Evolutionary conservation across 2,797 vertebrate genomes (phyloP), one percentile per base, ranked within the genome.

Genomic region (Coregonus suidteri): DNA sequence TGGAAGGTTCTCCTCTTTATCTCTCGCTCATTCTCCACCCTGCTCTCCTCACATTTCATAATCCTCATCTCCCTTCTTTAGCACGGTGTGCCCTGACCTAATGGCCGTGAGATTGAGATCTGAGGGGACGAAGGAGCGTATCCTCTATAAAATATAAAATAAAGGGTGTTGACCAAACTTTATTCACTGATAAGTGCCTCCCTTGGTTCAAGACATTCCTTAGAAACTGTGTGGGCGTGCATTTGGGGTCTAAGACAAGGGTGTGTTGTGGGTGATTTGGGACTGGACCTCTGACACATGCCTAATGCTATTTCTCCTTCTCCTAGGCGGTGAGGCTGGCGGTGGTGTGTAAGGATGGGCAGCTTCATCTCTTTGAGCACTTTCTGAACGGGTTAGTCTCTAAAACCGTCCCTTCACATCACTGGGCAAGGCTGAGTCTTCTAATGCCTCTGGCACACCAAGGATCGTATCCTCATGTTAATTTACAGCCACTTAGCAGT

Each of bases 311-410:
- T 64, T 62, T 25, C 13, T 53, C 25, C 35, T 47, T 56, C 82
- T 87, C 86, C 67, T 90, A 99, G 98, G 96, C 97, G 16, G 93
- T 99, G 88, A 96, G 96, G 89, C 90, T 99, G 93, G 97, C 96
- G 11, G 98, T 98, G 89, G 97, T 99, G 84, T 99, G 96, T 86
- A 96, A 94, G 91, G 97, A 99, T 4, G 97, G 97, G 34, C 97
- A 98, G 87, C 90, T 99, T 87, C 97, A 99, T 93, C 93, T 99
- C 83, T 99, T 99, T 87, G 97, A 99, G 91, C 98, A 99, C 93
- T 95, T 99, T 91, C 92, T 99, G 88, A 99, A 99, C 86, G 98
- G 98, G 98, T 99, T 93, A 95, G 97, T 86, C 13, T 71, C 52
- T 53, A 37, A n/a, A 69, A 47, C 41, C 41, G 9, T 47, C 41